A percentile compares a stretch with the other conserved stretches of the same genome.
These are phyloP conservation scores for Invenusta paracnida DNA, from an alignment of 2,888 invertebrate species.

Conservation along the genomic window DNA sequence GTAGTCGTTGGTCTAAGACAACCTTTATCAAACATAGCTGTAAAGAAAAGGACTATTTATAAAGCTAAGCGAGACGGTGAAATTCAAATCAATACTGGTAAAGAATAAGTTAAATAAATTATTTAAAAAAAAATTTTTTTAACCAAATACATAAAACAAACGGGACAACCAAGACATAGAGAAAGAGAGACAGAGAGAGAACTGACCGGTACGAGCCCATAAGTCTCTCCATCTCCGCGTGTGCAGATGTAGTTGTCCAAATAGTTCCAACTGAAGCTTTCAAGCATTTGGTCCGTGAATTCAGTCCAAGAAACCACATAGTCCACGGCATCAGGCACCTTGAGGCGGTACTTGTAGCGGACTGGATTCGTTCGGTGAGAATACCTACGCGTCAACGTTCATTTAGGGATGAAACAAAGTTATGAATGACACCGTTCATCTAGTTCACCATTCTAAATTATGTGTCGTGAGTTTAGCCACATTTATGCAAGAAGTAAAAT, in stretches of 20 bases:
- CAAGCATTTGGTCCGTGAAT: slow-evolving; percentile 86
- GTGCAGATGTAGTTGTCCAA: slow-evolving; percentile 94
- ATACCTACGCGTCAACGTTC: no score
- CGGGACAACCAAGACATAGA: not conserved
- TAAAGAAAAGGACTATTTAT: no score
- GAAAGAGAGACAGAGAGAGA: not conserved
- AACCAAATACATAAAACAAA: slow-evolving; percentile 37
- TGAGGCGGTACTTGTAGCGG: slow-evolving; percentile 63
- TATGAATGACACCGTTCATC: no score
- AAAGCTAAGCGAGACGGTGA: no score
- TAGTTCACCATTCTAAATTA: no score
- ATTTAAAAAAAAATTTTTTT: slow-evolving; percentile 37
- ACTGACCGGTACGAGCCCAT: slow-evolving; percentile 75
- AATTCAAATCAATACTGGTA: no score
- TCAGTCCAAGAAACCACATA: slow-evolving; percentile 91
- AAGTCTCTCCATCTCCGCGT: slow-evolving; percentile 79
- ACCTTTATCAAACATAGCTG: no score
- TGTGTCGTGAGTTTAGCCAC: no score
- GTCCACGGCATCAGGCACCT: slow-evolving; percentile 57
- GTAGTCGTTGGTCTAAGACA: no score
- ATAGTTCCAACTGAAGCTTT: slow-evolving; percentile 95
- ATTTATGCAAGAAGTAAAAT: no score
- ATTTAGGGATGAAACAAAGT: not conserved
- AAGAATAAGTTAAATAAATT: not conserved
- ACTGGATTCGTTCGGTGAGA: slow-evolving; percentile 58